Base-by-base conservation (phyloP, 2,888 invertebrate genomes). In the Rhagophthalmus giganteus region DNA sequence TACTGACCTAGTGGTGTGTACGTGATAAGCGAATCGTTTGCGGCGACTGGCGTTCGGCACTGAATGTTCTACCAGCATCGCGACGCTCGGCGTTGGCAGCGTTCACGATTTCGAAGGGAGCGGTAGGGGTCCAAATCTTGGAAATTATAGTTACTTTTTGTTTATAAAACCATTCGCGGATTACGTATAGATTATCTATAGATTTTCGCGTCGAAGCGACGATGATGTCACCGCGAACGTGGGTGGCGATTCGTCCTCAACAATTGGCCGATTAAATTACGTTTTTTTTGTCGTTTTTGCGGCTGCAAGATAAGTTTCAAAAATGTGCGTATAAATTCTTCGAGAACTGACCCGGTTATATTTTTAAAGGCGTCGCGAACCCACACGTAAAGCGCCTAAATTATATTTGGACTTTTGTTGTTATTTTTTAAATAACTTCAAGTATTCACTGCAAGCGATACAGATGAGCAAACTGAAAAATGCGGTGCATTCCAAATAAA, bases 41-140 rank as follows among this genome's bases (percentile, higher is more conserved):
- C 68, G 68, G 70, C 73, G 72, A 74, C 73, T 70, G 72, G 63
- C 67, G 71, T 74, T 72, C 73, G 74, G 69, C 70, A 74, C 74
- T 74, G 71, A 74, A 73, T 74, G 46, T 53, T 69, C 64, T 61
- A 58, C 61, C 62, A 54, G 61, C 57, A 55, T 59, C 57, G 50
- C 59, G 61, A 63, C 59, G 65, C 58, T 58, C 49, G 65, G 62
- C 67, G 67, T 66, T 64, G 64, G 63, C 61, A 61, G 63, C 67
- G 64, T 61, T 59, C 60, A 61, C 56, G 58, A 60, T 56, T 59
- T 48, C 37, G 50, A 55, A 61, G 58, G 51, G 59, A 55, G 48
- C 53, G 49, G 55, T 42, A 41, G 55, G 55, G 53, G 44, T 25
- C 33, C 44, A 46, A 45, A 30, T 46, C 58, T 57, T 64, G 59